Evolutionary conservation across 2,113 vertebrate genomes (phyloP).

Genomic region (Aptenodytes forsteri): DNA sequence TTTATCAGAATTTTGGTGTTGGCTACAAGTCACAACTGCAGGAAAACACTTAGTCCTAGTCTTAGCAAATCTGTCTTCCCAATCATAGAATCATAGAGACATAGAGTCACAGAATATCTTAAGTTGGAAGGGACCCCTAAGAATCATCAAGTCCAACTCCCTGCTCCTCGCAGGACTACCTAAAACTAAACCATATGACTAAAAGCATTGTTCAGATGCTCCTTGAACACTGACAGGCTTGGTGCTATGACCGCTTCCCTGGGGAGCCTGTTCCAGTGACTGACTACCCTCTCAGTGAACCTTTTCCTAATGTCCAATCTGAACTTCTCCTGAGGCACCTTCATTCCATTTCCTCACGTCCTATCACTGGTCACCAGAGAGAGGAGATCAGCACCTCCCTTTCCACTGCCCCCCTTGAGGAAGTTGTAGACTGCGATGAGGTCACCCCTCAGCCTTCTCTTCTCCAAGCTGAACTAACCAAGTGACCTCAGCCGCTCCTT

Average conservation of each 20-base stretch:
- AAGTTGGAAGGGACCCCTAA: neutral
- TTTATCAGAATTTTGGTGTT: neutral
- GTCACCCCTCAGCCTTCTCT: neutral
- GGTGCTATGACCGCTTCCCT: neutral
- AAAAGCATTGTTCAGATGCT: fast-evolving
- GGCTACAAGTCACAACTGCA: neutral
- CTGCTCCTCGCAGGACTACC: neutral
- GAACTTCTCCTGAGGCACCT: neutral
- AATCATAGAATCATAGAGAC: neutral
- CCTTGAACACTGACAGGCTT: neutral
- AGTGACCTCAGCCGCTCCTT: neutral
- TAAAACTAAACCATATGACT: neutral
- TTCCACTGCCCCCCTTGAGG: fast-evolving
- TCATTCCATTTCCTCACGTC: neutral
- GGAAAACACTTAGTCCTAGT: neutral
- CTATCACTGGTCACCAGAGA: neutral
- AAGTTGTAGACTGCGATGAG: neutral
- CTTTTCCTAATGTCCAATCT: neutral
- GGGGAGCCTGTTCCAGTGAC: neutral
- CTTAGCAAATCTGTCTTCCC: neutral
- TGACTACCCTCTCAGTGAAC: fast-evolving
- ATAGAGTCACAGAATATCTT: neutral
- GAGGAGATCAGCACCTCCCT: fast-evolving
- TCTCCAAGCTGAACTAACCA: neutral
- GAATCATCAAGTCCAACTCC: neutral